Conservation (phyloP, 64 coral and sea anemone genomes). For the Exaiptasia diaphana region DNA sequence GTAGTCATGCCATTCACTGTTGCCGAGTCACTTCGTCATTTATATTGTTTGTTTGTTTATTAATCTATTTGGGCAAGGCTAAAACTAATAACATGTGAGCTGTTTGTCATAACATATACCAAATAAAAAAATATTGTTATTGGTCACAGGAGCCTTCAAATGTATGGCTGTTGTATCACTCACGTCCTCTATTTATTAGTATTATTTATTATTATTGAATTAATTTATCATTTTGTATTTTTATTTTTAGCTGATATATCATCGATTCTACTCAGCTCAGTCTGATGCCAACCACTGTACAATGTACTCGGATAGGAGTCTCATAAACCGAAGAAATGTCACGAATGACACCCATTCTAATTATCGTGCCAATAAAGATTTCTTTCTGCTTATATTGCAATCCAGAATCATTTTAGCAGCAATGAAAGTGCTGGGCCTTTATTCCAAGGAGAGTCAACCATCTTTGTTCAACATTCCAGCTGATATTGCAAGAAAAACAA, state of each 20-base stretch:
- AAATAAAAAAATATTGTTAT: background rate
- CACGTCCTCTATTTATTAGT: background rate
- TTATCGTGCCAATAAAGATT: constrained; percentile 28
- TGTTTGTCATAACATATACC: background rate
- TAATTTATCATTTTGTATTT: background rate
- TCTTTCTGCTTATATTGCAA: constrained; percentile 5
- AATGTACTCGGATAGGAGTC: constrained; percentile 36
- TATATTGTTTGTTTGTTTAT: too few relatives aligned
- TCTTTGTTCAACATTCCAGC: constrained; percentile 14
- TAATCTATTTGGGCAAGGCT: too few relatives aligned
- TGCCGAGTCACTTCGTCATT: too few relatives aligned
- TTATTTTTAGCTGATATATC: constrained; percentile 43
- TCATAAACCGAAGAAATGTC: constrained; percentile 41
- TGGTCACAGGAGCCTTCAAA: background rate
- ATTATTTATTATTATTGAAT: background rate
- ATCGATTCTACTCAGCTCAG: constrained; percentile 16
- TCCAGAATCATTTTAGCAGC: constrained; percentile 30
- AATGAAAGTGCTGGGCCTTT: constrained; percentile 29
- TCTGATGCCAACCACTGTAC: constrained; percentile 25
- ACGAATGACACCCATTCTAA: constrained; percentile 17
- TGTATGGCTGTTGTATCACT: background rate
- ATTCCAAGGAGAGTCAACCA: constrained; percentile 28
- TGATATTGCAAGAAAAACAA: constrained; percentile 13
- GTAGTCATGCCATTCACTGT: too few relatives aligned
- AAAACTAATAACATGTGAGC: too few relatives aligned